Base-by-base conservation (phyloP, 2,888 invertebrate species). In the Agonopterix alstromeriana region DNA sequence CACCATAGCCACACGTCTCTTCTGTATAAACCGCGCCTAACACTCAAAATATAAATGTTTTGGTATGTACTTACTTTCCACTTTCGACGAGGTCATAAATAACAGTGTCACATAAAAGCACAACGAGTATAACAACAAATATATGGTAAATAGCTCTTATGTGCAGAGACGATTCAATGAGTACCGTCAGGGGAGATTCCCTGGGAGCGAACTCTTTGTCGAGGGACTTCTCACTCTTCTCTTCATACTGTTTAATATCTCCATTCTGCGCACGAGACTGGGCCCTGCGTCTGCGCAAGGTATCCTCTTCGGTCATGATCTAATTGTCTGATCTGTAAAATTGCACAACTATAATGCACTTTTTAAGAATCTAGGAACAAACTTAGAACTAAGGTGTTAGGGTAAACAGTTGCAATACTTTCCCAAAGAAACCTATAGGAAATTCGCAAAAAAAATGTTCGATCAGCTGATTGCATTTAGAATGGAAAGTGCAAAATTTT, bases 61-160 rank as follows among this genome's bases (percentile, higher is more conserved):
- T 43, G 40, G 42, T 41, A 27, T 5, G 43, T 48, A 82, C 93
- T 92, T 89, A 94, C 96, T 91, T 91, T 77, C 94, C 95, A 53
- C 90, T 91, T 54, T 93, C 92, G 49, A 95, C 83, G 62, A 94
- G 90, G 70, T 96, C 96, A 63, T 92, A 91, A 9, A 93, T 87
- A 12, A 93, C 85, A 5, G 94, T 94, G 63, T 96, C 93, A 49
- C 94, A 80, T 46, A 95, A 90, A 54, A 96, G 85, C 36, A 94
- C 84, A 47, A 95, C 86, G 36, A 97, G 84, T 56, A 94, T 93
- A 11, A 94, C 94, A 44, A 94, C 90, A 77, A 96, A 97, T 56
- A 97, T 93, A 72, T 97, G 94, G 74, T 96, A 95, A 57, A 97
- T 93, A 2, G 96, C 94, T 62, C 92, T 91, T 63, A 97, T 93